phyloP scores from a whole-genome alignment of 2,113 vertebrate species.

The Ranitomeya variabilis region DNA sequence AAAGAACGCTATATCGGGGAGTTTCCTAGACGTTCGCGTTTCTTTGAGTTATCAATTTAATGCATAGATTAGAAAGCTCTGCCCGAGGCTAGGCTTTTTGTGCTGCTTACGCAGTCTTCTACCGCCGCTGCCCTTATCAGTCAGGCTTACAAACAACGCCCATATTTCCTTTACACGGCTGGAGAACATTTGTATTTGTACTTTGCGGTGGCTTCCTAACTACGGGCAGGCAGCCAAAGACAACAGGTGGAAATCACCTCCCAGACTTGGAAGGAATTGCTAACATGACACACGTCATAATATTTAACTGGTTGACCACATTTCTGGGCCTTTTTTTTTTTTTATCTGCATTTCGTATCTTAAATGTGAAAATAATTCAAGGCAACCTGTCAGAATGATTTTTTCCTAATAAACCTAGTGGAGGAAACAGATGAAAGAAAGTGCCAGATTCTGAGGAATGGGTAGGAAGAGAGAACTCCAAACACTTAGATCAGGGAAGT shows the following conservation, averaged over 20 bases:
- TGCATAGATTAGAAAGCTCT: not conserved
- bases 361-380: not conserved
- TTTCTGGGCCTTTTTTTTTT: not conserved
- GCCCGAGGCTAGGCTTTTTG: conserved; percentile 14
- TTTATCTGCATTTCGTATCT: too few species aligned
- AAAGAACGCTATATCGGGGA: not conserved
- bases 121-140: conserved; percentile 14
- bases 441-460: too few species aligned
- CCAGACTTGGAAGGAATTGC: not conserved
- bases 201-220: not conserved
- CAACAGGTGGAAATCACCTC: conserved; percentile 20
- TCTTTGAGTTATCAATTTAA: not conserved
- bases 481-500: too few species aligned
- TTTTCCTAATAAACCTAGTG: too few species aligned
- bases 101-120: not conserved
- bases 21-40: not conserved
- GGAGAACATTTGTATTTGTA: conserved; percentile 2
- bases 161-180: not conserved
- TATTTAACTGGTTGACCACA: not conserved
- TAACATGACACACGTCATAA: not conserved
- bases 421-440: too few species aligned
- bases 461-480: too few species aligned
- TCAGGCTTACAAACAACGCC: conserved; percentile 14
- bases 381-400: not conserved
- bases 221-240: conserved; percentile 5